Conservation (phyloP, 2,113 vertebrate species). For the Lepus europaeus region DNA sequence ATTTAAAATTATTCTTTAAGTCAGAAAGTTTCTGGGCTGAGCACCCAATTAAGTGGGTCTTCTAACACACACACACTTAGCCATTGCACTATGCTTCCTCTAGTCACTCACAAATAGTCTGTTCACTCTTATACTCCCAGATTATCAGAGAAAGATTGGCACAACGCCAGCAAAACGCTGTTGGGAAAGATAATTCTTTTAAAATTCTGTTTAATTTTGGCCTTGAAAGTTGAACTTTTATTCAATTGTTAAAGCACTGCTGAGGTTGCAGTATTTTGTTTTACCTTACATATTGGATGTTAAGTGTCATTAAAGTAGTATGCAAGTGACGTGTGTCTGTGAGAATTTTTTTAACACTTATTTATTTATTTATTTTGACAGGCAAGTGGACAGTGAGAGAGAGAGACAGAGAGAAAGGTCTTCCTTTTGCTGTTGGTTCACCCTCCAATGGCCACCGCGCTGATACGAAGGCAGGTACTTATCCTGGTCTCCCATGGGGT, state of each 20-base stretch:
- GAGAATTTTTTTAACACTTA: background rate
- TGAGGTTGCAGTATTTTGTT: background rate
- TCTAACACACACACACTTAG: background rate
- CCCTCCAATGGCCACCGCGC: no score
- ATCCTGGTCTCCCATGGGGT: no score
- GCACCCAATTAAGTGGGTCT: background rate
- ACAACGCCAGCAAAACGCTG: background rate
- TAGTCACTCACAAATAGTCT: background rate
- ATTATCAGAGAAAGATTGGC: background rate
- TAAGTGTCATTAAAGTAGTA: background rate
- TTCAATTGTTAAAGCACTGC: background rate
- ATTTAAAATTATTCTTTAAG: no score
- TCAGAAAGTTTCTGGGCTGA: background rate
- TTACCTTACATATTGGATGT: background rate
- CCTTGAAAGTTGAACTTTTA: slow-evolving; percentile 23
- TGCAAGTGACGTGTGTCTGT: slow-evolving; percentile 41
- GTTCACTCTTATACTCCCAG: background rate
- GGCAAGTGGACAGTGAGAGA: no score
- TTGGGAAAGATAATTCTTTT: background rate
- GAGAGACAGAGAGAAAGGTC: no score
- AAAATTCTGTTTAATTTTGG: slow-evolving; percentile 23
- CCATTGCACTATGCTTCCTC: background rate
- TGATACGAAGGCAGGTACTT: no score
- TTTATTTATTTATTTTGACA: no score
- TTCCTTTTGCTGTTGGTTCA: no score